phyloP scores from a whole-genome alignment of 2,888 invertebrate species.

The Cacoxenus indagator region DNA sequence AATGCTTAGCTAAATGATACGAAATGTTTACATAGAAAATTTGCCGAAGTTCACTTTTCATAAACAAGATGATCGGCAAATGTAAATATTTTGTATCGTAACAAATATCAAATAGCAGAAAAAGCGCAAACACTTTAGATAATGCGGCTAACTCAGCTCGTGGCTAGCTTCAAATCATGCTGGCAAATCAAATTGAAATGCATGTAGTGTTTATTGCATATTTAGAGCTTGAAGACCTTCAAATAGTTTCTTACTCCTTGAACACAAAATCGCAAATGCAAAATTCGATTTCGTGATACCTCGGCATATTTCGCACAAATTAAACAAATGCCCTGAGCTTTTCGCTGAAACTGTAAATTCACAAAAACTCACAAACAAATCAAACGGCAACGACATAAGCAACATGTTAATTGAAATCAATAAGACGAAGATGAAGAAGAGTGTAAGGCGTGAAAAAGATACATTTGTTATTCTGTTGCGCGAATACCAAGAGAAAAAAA shows the following conservation, averaged over 20 bases:
- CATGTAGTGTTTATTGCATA: background rate
- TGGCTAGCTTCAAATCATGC: no score
- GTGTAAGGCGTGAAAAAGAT: conserved; percentile 49
- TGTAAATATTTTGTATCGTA: no score
- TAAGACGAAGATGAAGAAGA: conserved; percentile 35
- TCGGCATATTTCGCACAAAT: conserved; percentile 48
- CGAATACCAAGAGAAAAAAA: background rate
- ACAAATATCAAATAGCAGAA: no score
- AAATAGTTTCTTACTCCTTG: background rate
- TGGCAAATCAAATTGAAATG: no score
- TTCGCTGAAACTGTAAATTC: background rate
- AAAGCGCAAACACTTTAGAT: no score
- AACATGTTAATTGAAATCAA: conserved; percentile 57
- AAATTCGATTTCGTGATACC: conserved; percentile 39
- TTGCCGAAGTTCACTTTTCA: no score
- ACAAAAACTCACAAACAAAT: conserved; percentile 33
- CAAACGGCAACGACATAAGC: conserved; percentile 45
- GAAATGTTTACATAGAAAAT: no score
- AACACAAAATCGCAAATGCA: conserved; percentile 17
- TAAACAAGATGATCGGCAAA: no score
- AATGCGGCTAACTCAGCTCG: no score
- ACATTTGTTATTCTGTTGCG: conserved; percentile 8
- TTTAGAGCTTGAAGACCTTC: background rate
- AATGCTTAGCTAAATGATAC: no score
- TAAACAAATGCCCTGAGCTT: conserved; percentile 56